Conservation (phyloP, 2,888 invertebrate genomes). For the Pharmacophagus antenor region DNA sequence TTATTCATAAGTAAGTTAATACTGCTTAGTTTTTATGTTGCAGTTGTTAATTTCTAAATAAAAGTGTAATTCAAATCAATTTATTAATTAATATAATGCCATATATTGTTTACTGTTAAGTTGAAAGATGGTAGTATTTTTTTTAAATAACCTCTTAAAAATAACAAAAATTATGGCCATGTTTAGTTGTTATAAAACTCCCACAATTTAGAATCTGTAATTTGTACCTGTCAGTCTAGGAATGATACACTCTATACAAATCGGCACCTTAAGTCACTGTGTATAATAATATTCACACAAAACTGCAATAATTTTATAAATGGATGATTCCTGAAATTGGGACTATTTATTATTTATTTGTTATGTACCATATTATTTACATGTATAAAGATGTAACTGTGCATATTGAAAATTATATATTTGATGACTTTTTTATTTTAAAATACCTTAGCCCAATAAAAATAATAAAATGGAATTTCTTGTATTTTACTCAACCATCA, state of each 20-base stretch:
- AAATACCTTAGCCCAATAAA: constrained; percentile 75
- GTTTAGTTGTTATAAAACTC: constrained; percentile 39
- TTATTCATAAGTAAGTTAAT: constrained; percentile 76
- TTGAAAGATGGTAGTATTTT: constrained; percentile 57
- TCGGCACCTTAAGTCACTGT: constrained; percentile 72
- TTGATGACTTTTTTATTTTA: constrained; percentile 76
- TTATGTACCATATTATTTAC: constrained; percentile 80
- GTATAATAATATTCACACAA: constrained; percentile 73
- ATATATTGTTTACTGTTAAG: constrained; percentile 78
- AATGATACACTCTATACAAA: constrained; percentile 53
- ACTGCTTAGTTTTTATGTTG: constrained; percentile 77
- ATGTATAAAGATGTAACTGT: constrained; percentile 80
- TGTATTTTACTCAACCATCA: constrained; percentile 12
- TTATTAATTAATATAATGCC: constrained; percentile 77
- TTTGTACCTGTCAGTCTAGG: constrained; percentile 55
- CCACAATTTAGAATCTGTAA: constrained; percentile 61
- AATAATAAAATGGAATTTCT: constrained; percentile 44
- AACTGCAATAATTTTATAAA: constrained; percentile 69
- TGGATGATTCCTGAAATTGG: constrained; percentile 73
- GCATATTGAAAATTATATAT: constrained; percentile 80
- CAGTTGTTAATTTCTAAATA: constrained; percentile 76
- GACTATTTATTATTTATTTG: constrained; percentile 81
- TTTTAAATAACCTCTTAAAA: constrained; percentile 41
- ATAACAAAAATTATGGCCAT: constrained; percentile 59
- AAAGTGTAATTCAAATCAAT: constrained; percentile 73